Evolutionary conservation across 2,888 invertebrate species (phyloP).

Genomic region (Leucoptera coffeella): DNA sequence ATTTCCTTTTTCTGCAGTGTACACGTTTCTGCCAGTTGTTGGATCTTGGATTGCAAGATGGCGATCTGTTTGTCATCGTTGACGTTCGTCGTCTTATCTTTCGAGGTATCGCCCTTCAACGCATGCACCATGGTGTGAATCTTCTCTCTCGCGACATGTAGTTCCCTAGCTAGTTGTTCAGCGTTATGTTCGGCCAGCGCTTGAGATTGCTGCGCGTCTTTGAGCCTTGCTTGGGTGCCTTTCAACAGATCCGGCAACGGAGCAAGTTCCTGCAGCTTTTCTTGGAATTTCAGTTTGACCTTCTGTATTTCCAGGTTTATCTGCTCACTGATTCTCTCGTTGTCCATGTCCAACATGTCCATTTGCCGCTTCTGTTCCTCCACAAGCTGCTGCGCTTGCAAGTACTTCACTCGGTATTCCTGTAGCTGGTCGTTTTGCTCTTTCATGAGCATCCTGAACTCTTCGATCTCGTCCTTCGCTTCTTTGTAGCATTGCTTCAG

Average conservation of each 20-base stretch:
- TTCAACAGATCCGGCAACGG: conserved; percentile 65
- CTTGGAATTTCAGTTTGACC: conserved; percentile 66
- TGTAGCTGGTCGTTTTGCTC: conserved; percentile 63
- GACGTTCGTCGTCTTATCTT: too few species aligned
- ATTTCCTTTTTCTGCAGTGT: conserved; percentile 32
- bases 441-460: conserved; percentile 53
- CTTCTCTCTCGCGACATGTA: conserved; percentile 57
- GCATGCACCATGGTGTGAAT: conserved; percentile 26
- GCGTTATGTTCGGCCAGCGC: conserved; percentile 60
- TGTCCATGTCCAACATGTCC: conserved; percentile 67
- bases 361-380: conserved; percentile 66
- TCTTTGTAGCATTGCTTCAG: conserved; percentile 54
- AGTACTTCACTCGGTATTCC: conserved; percentile 64
- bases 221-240: conserved; percentile 59
- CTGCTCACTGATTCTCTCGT: conserved; percentile 63
- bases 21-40: conserved; percentile 46
- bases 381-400: conserved; percentile 62
- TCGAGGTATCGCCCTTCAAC: too few species aligned
- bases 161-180: conserved; percentile 58
- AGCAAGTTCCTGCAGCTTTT: conserved; percentile 62
- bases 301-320: conserved; percentile 64
- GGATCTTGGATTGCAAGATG: conserved; percentile 31
- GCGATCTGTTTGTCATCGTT: conserved; percentile 41
- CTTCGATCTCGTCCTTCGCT: conserved; percentile 52
- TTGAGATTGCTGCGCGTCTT: conserved; percentile 63